phyloP scores from a whole-genome alignment of 35 echinoderm and acorn worm genomes.

The Apostichopus japonicus region DNA sequence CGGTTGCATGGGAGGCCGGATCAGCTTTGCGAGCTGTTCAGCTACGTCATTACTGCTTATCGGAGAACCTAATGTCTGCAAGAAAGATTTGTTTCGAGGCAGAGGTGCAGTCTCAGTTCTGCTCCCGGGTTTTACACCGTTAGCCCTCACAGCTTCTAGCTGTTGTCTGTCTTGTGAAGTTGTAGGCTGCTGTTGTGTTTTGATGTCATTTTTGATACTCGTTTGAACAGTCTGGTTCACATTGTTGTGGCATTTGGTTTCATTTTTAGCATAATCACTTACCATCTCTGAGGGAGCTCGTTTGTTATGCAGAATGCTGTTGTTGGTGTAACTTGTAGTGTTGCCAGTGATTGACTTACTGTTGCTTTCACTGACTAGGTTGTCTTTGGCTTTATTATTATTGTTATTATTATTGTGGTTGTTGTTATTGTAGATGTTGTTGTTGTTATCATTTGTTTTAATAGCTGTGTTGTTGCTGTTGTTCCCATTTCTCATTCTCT shows the following conservation, averaged over 20 bases:
- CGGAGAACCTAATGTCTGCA: slow-evolving; percentile 32
- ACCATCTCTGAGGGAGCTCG: too few relatives aligned
- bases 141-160: background rate
- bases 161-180: background rate
- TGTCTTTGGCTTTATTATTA: background rate
- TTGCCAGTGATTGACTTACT: background rate
- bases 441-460: background rate
- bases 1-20: background rate
- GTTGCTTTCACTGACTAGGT: background rate
- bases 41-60: slow-evolving; percentile 8
- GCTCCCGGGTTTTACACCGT: background rate
- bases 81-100: slow-evolving; percentile 43
- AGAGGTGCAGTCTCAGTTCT: slow-evolving; percentile 20
- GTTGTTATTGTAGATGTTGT: slow-evolving; percentile 9
- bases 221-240: background rate
- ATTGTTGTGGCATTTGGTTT: background rate
- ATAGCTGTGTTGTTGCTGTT: slow-evolving; percentile 10
- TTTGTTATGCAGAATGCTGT: background rate
- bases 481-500: background rate
- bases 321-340: background rate
- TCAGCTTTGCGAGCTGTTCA: slow-evolving; percentile 26
- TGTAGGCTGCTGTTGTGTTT: background rate
- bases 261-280: background rate
- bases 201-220: background rate
- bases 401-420: background rate